These are phyloP conservation scores for Rhegmatorhina hoffmannsi DNA, from an alignment of 2,113 vertebrate species.

Conservation along the genomic window DNA sequence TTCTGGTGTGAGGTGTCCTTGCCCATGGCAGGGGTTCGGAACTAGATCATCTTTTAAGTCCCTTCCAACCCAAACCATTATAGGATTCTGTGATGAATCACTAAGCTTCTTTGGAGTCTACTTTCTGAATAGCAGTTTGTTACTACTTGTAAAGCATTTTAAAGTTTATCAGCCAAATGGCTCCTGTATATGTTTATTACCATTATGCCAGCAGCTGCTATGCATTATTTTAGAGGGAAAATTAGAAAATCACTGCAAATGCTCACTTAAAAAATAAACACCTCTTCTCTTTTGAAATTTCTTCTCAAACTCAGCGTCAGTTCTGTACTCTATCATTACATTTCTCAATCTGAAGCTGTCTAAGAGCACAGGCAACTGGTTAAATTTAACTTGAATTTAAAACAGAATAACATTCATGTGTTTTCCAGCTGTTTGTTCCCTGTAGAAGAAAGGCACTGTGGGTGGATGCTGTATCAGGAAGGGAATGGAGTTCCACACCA, in stretches of 20 bases:
- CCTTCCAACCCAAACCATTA: neutral
- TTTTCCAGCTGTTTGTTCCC: constrained; percentile 44
- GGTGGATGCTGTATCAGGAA: neutral
- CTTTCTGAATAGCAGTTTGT: neutral
- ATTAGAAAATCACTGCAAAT: neutral
- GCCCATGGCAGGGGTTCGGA: neutral
- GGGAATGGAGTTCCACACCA: neutral
- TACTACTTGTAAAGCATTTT: neutral
- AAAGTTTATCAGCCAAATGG: neutral
- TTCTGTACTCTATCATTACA: neutral
- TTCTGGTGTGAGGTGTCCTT: neutral
- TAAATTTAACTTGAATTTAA: constrained; percentile 29
- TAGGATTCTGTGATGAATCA: neutral
- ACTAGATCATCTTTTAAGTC: neutral
- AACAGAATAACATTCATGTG: neutral
- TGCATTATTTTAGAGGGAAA: neutral
- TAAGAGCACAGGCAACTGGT: neutral
- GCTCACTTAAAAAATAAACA: neutral
- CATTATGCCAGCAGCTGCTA: neutral
- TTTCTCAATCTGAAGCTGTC: neutral
- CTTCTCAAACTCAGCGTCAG: neutral
- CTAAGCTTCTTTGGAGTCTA: neutral
- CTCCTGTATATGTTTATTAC: neutral
- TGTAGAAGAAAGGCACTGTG: neutral
- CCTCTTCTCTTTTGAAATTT: neutral